A percentile compares a stretch with the other conserved stretches of the same genome.
These are phyloP conservation scores for Acrocephalus scirpaceus DNA, from an alignment of 2,797 vertebrate genomes.

Conservation along the genomic window DNA sequence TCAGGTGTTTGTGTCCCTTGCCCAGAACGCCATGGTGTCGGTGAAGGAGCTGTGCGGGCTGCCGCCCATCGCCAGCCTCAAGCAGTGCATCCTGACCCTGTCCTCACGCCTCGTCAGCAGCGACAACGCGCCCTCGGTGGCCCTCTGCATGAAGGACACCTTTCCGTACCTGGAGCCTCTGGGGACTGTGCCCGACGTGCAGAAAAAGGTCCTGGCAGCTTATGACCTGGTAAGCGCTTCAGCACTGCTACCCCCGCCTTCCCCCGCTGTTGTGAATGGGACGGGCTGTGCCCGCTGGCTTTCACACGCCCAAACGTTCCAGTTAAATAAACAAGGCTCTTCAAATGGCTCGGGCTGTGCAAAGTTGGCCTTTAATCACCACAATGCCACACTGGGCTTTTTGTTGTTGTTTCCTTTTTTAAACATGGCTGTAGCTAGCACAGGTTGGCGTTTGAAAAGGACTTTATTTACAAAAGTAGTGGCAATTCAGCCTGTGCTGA, in stretches of 20 bases:
- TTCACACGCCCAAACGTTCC: rapidly evolving
- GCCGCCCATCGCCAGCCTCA: constrained; percentile 91
- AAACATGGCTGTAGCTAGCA: background rate
- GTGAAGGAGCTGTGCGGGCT: constrained; percentile 97
- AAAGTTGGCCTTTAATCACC: background rate
- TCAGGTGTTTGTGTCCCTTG: background rate
- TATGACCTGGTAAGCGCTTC: constrained; percentile 86
- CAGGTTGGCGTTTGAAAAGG: background rate
- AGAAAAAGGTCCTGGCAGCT: constrained; percentile 88
- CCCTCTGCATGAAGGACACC: constrained; percentile 86
- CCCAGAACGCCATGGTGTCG: constrained; percentile 87
- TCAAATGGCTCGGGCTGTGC: background rate
- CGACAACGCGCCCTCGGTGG: constrained; percentile 84
- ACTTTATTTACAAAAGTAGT: background rate
- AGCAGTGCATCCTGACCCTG: constrained; percentile 95
- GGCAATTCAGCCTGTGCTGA: background rate
- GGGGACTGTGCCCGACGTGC: constrained; percentile 82
- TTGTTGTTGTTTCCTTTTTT: background rate
- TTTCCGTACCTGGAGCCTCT: constrained; percentile 91
- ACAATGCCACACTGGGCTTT: background rate
- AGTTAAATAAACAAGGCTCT: background rate
- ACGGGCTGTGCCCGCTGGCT: background rate
- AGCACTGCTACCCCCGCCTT: background rate
- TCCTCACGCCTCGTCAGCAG: constrained; percentile 86
- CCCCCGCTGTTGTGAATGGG: rapidly evolving